phyloP scores from a whole-genome alignment of 2,888 invertebrate species.

The Polyommatus iphigenia region DNA sequence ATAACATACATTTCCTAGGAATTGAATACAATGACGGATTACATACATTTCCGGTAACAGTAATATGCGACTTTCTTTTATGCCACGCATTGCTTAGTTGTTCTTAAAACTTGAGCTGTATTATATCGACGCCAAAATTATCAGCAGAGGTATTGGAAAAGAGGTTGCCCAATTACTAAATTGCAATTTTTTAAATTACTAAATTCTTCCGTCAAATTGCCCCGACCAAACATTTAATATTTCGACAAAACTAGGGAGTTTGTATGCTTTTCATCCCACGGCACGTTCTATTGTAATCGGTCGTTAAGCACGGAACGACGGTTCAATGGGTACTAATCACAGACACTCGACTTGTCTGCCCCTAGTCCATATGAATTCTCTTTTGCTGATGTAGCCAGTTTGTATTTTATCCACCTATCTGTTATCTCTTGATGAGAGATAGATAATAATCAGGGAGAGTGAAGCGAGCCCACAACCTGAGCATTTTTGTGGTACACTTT shows the following conservation, averaged over 20 bases:
- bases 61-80: no score
- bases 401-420: background rate
- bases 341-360: conserved; percentile 3
- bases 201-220: background rate
- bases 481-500: no score
- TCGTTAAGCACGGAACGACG: conserved; percentile 13
- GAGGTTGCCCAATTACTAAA: background rate
- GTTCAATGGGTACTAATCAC: conserved; percentile 24
- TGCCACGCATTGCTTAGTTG: no score
- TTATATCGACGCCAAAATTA: no score
- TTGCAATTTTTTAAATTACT: no score
- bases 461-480: no score
- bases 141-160: background rate
- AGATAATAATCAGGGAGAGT: no score
- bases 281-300: conserved; percentile 15
- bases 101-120: no score
- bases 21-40: no score
- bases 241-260: background rate
- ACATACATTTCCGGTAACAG: no score
- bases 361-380: background rate
- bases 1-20: no score
- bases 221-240: background rate
- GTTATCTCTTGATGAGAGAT: no score
- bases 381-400: background rate
- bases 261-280: background rate